These are phyloP conservation scores for Caenorhabditis uteleia DNA, from an alignment of 2,888 invertebrate genomes.

Conservation along the genomic window DNA sequence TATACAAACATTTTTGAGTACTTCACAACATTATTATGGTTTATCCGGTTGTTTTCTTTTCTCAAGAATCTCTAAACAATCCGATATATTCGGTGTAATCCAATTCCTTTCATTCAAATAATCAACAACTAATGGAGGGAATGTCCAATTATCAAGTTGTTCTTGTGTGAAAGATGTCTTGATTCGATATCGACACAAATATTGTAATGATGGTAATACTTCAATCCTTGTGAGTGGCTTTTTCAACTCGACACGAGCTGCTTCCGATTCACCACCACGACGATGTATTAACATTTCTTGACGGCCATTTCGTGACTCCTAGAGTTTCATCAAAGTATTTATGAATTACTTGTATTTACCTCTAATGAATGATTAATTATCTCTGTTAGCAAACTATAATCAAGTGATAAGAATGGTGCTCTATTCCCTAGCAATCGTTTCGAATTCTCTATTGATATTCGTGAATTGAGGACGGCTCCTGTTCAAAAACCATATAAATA, in stretches of 20 bases:
- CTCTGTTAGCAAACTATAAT: slow-evolving; percentile 17
- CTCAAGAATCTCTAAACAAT: slow-evolving; percentile 19
- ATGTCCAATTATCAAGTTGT: neutral
- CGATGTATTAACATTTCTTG: slow-evolving; percentile 44
- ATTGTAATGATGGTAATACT: slow-evolving; percentile 43
- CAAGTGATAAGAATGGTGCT: slow-evolving; percentile 21
- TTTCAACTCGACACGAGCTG: slow-evolving; percentile 31
- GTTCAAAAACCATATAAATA: slow-evolving; percentile 6
- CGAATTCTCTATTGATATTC: slow-evolving; percentile 22
- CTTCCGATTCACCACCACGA: slow-evolving; percentile 42
- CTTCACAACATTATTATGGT: too few species aligned
- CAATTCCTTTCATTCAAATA: slow-evolving; percentile 40
- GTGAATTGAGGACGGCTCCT: slow-evolving; percentile 35
- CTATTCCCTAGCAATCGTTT: slow-evolving; percentile 16
- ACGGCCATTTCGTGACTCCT: slow-evolving; percentile 32
- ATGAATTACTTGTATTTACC: too few species aligned
- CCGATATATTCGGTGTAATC: slow-evolving; percentile 36
- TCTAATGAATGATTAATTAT: slow-evolving; percentile 26
- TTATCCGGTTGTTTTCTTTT: neutral
- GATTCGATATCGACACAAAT: slow-evolving; percentile 33
- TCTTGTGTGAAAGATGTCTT: slow-evolving; percentile 1
- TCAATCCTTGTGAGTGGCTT: slow-evolving; percentile 33
- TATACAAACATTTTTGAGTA: too few species aligned
- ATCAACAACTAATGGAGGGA: slow-evolving; percentile 7
- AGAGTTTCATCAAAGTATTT: slow-evolving; percentile 3